These are phyloP conservation scores for Uria aalge DNA, from an alignment of 2,113 vertebrate species.

Conservation along the genomic window DNA sequence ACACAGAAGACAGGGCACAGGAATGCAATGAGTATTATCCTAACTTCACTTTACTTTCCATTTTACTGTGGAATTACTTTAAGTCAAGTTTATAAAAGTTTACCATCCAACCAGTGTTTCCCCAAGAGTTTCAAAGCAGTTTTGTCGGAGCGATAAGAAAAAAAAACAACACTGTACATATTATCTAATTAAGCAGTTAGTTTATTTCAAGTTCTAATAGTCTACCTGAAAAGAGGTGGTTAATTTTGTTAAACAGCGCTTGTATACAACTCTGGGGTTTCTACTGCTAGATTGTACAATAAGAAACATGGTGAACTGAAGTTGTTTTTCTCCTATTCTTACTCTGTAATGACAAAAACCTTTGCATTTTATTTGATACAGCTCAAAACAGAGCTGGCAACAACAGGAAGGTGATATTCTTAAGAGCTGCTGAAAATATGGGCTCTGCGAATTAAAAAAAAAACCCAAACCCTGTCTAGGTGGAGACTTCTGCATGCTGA, in stretches of 20 bases:
- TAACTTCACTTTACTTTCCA: background rate
- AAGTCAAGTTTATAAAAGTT: background rate
- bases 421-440: background rate
- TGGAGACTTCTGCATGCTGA: background rate
- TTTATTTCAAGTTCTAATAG: background rate
- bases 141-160: fast-evolving
- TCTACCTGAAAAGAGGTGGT: background rate
- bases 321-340: background rate
- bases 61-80: background rate
- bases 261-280: background rate
- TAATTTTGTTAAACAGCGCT: background rate
- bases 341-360: background rate
- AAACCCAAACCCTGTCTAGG: background rate
- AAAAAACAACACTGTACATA: background rate
- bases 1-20: background rate
- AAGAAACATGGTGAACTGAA: background rate
- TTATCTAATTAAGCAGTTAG: background rate
- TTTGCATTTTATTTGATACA: background rate
- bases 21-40: background rate
- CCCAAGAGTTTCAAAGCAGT: background rate
- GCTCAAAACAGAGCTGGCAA: background rate
- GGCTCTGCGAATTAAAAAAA: background rate
- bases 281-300: background rate
- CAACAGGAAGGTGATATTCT: background rate
- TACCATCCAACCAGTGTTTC: background rate